Evolutionary conservation across 2,888 invertebrate genomes (phyloP).

Genomic region (Stenchaetothrips biformis): DNA sequence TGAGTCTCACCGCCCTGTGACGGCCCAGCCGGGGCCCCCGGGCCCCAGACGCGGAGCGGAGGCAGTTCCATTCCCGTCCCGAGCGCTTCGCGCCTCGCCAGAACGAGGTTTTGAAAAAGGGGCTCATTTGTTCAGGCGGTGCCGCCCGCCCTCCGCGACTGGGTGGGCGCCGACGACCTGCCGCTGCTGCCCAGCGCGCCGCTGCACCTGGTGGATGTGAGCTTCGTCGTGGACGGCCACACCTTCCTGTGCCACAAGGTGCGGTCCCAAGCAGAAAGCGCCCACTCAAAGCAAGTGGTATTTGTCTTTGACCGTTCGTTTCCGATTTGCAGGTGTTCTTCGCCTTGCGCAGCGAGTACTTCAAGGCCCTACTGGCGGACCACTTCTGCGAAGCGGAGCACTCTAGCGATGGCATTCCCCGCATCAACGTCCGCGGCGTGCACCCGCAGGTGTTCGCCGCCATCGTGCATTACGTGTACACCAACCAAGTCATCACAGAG

Average conservation of each 20-base stretch:
- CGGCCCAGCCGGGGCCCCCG: no score
- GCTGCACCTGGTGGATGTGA: slow-evolving; percentile 45
- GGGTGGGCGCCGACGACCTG: slow-evolving; percentile 42
- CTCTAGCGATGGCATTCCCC: slow-evolving; percentile 41
- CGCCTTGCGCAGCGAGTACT: slow-evolving; percentile 49
- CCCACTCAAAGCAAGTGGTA: no score
- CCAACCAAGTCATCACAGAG: slow-evolving; percentile 40
- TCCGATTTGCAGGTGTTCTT: slow-evolving; percentile 45
- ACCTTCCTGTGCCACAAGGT: slow-evolving; percentile 48
- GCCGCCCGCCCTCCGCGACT: slow-evolving; percentile 43
- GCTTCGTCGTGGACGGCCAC: slow-evolving; percentile 45
- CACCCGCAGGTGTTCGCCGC: slow-evolving; percentile 44
- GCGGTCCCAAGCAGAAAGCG: background rate
- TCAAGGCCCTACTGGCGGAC: slow-evolving; percentile 42
- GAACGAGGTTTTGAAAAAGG: no score
- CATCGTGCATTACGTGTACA: slow-evolving; percentile 48
- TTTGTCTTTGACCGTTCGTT: background rate
- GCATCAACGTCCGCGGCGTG: slow-evolving; percentile 44
- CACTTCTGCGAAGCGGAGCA: slow-evolving; percentile 45
- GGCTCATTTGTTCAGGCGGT: no score
- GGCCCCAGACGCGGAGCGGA: no score
- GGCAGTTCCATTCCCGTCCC: no score
- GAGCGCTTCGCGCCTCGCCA: no score
- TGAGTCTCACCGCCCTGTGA: no score
- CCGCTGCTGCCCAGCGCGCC: slow-evolving; percentile 44